A percentile compares a stretch with the other conserved stretches of the same genome.
Evolutionary conservation across 2,888 invertebrate species (phyloP).

Genomic region (Tenthredo livida): DNA sequence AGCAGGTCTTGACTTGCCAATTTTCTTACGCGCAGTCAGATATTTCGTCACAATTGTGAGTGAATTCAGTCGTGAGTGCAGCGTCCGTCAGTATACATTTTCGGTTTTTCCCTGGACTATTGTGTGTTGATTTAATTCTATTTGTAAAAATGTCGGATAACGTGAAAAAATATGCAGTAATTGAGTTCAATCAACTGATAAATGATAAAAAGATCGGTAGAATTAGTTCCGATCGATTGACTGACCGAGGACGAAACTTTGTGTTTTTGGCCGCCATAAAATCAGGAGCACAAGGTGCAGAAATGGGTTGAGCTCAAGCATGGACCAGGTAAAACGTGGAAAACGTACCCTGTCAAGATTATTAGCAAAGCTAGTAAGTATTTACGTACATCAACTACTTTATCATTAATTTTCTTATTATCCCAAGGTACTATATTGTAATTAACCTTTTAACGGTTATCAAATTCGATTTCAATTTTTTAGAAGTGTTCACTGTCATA

Average conservation of each 20-base stretch:
- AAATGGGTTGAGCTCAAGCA: not conserved
- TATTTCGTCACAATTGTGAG: not conserved
- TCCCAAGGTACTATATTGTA: no score
- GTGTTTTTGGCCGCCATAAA: not conserved
- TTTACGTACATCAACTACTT: no score
- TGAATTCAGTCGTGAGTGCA: not conserved
- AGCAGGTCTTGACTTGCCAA: not conserved
- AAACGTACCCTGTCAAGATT: not conserved
- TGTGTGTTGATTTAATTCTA: not conserved
- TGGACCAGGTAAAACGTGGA: not conserved
- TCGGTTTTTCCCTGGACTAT: no score
- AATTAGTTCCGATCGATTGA: not conserved
- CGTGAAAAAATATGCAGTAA: not conserved
- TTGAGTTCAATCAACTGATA: not conserved
- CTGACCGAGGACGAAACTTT: not conserved
- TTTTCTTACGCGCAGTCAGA: not conserved
- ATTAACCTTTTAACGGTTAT: no score
- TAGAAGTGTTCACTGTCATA: no score
- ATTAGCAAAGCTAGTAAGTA: slow-evolving; percentile 7
- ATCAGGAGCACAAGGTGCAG: not conserved
- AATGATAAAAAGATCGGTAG: not conserved
- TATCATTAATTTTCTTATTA: no score
- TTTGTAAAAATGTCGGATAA: not conserved
- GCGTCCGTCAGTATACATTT: not conserved
- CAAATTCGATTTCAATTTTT: no score